These are phyloP conservation scores for Acanthosepion esculentum DNA, from an alignment of 2,888 invertebrate species.

Conservation along the genomic window DNA sequence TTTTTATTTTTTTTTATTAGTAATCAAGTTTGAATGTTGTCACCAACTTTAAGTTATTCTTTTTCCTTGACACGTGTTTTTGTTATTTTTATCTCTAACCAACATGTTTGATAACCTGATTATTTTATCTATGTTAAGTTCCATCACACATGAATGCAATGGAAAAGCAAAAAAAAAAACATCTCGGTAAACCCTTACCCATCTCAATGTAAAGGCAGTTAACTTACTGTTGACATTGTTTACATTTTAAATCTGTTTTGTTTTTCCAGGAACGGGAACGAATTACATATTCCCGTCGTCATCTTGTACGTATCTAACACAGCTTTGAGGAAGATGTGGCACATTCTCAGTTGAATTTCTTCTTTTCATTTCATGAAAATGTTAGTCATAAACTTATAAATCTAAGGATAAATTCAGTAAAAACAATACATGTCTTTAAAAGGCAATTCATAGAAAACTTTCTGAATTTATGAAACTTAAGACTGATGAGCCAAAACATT, in stretches of 20 bases:
- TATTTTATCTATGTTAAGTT: neutral
- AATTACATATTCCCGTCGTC: neutral
- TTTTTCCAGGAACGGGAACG: conserved; percentile 33
- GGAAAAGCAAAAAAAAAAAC: neutral
- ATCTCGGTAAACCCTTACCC: neutral
- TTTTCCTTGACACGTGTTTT: neutral
- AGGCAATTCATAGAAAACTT: neutral
- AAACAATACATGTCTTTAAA: neutral
- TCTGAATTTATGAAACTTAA: neutral
- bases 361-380: neutral
- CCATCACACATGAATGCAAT: neutral
- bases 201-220: neutral
- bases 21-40: neutral
- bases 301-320: neutral
- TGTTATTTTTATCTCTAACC: neutral
- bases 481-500: no score
- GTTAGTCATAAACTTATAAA: neutral
- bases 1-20: neutral
- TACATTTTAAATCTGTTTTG: neutral
- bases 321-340: neutral
- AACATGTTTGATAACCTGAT: neutral
- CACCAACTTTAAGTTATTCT: neutral
- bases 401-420: neutral
- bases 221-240: neutral
- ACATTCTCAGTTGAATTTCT: neutral